Evolutionary conservation across 2,113 vertebrate species (phyloP), one percentile per base, ranked within the genome.

Genomic region (Mesoclemmys tuberculata): DNA sequence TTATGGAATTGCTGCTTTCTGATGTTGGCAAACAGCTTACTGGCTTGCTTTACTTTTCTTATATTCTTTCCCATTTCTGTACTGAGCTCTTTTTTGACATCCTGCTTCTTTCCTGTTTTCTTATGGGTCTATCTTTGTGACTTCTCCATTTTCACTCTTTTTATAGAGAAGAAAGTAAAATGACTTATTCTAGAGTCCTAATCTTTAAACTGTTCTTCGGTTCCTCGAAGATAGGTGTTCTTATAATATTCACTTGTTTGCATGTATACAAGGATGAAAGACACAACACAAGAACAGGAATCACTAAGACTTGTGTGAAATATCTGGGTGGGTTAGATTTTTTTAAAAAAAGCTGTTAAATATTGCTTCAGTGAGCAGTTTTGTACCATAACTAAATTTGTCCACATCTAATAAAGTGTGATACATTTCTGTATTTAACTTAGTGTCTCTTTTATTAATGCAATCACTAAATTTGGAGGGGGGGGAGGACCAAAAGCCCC

Each of bases 101-200:
- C 35, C 8, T 68, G 61, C 16, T 68, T 4, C 52, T 46, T 41
- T 26, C 14, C 6, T 52, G 71, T 81, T 56, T 13, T 2, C 27
- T 85, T 77, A 56, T 90, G 58, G 24, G 61, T 71, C 11, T 51
- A 55, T 41, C 27, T 5, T 90, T 90, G 77, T 9, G 3, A 80
- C 48, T 44, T 14, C 6, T 41, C 0, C 78, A 68, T 68, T 68
- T 68, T n/a, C 31, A 16, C 4, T 68, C 35, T 18, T 61, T 95
- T 93, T 84, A 82, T 89, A 84, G 90, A 89, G 71, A 92, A 89
- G 92, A 95, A 97, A 90, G 4, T 75, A 92, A 93, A 64, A 64
- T 35, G 61, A 35, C 14, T 64, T 64, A 64, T 19, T 68, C 31
- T 68, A n/a, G 61, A 68, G 35, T 68, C 61, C 31, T 64, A 35